Base-by-base conservation (phyloP, 92 coral and sea anemone genomes). In the Zoanthus sociatus region DNA sequence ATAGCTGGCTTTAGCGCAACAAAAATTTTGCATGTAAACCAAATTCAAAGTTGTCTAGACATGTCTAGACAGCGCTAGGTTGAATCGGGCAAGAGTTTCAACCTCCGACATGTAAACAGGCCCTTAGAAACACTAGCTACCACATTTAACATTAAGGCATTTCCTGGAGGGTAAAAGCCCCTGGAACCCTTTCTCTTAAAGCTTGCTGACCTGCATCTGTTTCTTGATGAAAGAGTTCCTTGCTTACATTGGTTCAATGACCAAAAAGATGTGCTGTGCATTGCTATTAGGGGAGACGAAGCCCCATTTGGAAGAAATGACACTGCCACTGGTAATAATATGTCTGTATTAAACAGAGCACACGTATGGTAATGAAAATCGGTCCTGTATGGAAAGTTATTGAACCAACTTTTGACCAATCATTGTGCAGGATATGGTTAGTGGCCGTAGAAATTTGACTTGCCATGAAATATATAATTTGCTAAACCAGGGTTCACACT, bases 231-330 rank as follows among this genome's bases (percentile, higher is more conserved):
- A 60, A 78, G 73, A 83, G 86, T 33, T 47, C 91, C 95, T 14
- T 90, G 93, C 72, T 88, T 92, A 9, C 89, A 90, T 71, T 92
- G 95, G 95, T 92, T 92, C 77, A 92, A 89, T 92, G 88, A 76
- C 30, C 78, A 82, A 47, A 66, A 88, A 21, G 88, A 82, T 45
- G 89, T 83, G 78, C 0, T 90, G 61, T 32, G 58, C 55, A 72
- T 86, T 37, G 92, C 92, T 16, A 71, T 90, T 26, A 89, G 92
- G 18, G 89, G 76, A 75, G 89, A 86, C 46, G 89, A 48, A 45
- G 71, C 85, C 56, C 73, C 73, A 67, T 84, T 83, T 76, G 88
- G 92, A 71, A 84, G 72, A 11, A 81, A 83, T 37, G 85, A 89
- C 68, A 88, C 91, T 9, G 87, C 91, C 30, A 88, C 91, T 82